A percentile compares a stretch with the other conserved stretches of the same genome.
Conservation (phyloP, 2,113 vertebrate species). For the Heterotilapia buettikoferi region DNA sequence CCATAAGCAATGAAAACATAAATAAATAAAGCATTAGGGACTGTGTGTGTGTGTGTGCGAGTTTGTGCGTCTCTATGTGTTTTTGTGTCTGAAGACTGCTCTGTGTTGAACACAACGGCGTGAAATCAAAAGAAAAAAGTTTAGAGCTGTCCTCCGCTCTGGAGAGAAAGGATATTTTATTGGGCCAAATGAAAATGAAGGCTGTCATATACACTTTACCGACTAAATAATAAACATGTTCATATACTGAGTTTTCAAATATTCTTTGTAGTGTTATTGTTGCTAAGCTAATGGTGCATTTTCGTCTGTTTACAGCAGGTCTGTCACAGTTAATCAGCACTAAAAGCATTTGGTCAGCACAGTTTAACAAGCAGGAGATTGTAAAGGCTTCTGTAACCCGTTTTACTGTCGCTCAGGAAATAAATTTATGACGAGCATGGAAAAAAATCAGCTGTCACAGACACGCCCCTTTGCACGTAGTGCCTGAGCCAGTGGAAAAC, state of each 20-base stretch:
- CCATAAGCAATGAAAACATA: constrained; percentile 66
- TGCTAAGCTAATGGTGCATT: not conserved
- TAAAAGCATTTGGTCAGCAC: not conserved
- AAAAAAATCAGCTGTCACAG: not conserved
- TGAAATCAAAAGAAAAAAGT: not conserved
- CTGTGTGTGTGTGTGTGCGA: not conserved
- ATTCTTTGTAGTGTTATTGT: not conserved
- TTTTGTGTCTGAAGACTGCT: not conserved
- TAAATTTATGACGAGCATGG: not conserved
- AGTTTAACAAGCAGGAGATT: not conserved
- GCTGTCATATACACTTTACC: not conserved
- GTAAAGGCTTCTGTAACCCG: not conserved
- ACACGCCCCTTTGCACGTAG: not conserved
- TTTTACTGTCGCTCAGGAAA: not conserved
- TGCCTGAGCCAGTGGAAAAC: not conserved
- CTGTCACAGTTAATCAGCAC: not conserved
- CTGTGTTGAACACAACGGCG: not conserved
- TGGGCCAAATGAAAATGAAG: not conserved
- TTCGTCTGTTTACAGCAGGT: not conserved
- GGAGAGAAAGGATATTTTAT: not conserved
- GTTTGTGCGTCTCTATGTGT: not conserved
- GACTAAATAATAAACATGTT: not conserved
- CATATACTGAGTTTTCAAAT: not conserved
- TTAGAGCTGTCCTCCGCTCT: not conserved
- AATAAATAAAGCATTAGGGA: constrained; percentile 58